Percentiles rank a stretch among this genome's conserved stretches.
These are phyloP conservation scores for Pristionchus entomophagus DNA, from an alignment of 2,888 invertebrate genomes.

Conservation along the genomic window DNA sequence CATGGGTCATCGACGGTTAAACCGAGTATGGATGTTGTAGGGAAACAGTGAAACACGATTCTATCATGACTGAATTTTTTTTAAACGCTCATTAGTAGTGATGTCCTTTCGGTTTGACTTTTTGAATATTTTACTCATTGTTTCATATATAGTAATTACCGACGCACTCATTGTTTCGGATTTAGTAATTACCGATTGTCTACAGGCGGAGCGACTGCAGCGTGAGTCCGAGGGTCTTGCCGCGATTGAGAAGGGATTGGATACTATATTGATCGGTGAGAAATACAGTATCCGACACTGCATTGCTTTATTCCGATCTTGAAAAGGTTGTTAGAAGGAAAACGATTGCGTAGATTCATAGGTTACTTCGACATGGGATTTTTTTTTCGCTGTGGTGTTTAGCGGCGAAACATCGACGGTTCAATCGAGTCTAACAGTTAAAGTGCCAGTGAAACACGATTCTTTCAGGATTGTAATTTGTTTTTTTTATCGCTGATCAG, in stretches of 20 bases:
- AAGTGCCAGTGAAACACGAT: constrained; percentile 48
- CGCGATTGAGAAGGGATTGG: constrained; percentile 50
- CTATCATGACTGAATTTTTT: too few species aligned
- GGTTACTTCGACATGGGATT: constrained; percentile 58
- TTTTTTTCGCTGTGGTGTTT: constrained; percentile 52
- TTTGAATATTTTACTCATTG: too few species aligned
- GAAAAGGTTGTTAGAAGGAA: too few species aligned
- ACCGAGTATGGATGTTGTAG: too few species aligned
- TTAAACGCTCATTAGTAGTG: too few species aligned
- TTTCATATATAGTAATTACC: too few species aligned
- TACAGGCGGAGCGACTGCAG: constrained; percentile 54
- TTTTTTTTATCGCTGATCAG: neutral
- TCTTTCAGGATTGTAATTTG: neutral
- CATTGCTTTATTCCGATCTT: too few species aligned
- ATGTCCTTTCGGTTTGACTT: too few species aligned
- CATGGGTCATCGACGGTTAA: too few species aligned
- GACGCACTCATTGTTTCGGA: too few species aligned
- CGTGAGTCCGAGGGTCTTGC: constrained; percentile 55
- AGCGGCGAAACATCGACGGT: constrained; percentile 63
- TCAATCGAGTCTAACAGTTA: constrained; percentile 56
- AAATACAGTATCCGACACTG: neutral
- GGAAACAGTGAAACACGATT: too few species aligned
- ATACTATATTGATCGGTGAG: neutral
- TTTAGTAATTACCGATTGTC: neutral
- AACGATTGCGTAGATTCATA: too few species aligned